A percentile compares a stretch with the other conserved stretches of the same genome.
These are phyloP conservation scores for Ganaspis sp. DNA, from an alignment of 1,140 invertebrate species.

Conservation along the genomic window DNA sequence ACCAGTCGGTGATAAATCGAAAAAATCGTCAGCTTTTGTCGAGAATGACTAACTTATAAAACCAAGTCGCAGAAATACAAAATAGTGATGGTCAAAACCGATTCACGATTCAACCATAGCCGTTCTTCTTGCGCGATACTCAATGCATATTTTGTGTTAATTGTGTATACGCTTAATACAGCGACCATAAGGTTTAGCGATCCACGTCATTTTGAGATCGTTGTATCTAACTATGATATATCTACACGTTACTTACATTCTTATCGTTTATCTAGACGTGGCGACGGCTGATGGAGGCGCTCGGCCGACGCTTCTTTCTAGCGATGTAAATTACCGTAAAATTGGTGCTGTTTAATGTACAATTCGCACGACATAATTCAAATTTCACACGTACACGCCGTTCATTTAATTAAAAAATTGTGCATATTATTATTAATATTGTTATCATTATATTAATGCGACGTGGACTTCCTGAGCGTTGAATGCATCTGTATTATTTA, in stretches of 20 bases:
- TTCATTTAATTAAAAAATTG: slow-evolving; percentile 9
- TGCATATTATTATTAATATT: slow-evolving; percentile 3
- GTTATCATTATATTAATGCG: neutral
- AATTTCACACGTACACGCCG: neutral
- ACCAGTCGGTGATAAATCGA: neutral
- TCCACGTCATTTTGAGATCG: slow-evolving; percentile 73
- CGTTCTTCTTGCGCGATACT: slow-evolving; percentile 41
- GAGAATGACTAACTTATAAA: neutral
- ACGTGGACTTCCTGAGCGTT: slow-evolving; percentile 21
- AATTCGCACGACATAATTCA: slow-evolving; percentile 7
- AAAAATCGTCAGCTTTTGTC: neutral
- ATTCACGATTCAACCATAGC: slow-evolving; percentile 75
- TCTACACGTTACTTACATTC: slow-evolving; percentile 73
- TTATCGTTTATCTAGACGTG: slow-evolving; percentile 54
- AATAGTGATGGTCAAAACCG: slow-evolving; percentile 42
- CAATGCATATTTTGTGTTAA: slow-evolving; percentile 28
- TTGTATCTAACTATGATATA: slow-evolving; percentile 76
- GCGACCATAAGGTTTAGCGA: slow-evolving; percentile 55
- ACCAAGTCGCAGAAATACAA: neutral
- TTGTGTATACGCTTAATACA: slow-evolving; percentile 52
- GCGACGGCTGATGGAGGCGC: slow-evolving; percentile 29
- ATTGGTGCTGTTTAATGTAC: slow-evolving; percentile 24
- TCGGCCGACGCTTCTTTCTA: slow-evolving; percentile 24
- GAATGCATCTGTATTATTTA: slow-evolving; percentile 22
- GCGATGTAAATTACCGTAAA: slow-evolving; percentile 30